A percentile compares a stretch with the other conserved stretches of the same genome.
Evolutionary conservation across 1,140 invertebrate genomes (phyloP).

Genomic region (Heliothis virescens): DNA sequence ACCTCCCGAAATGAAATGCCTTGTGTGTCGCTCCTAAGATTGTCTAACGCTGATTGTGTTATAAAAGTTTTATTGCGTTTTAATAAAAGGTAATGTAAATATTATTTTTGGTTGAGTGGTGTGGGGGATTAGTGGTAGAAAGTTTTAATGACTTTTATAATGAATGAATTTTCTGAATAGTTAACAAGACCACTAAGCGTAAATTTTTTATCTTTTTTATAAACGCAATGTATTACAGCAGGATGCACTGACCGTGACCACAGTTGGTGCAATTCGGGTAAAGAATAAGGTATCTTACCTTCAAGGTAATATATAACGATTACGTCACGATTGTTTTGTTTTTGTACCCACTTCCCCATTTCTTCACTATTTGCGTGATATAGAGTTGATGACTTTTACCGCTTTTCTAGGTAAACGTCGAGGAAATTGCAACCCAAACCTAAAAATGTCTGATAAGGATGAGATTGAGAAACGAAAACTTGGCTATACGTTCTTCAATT

Average conservation of each 20-base stretch:
- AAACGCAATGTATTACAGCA: too few relatives aligned
- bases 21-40: slow-evolving; percentile 59
- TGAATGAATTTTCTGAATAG: neutral
- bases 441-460: neutral
- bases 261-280: too few relatives aligned
- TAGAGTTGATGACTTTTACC: too few relatives aligned
- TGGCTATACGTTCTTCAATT: slow-evolving; percentile 43
- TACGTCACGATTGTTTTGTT: too few relatives aligned
- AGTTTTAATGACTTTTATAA: neutral
- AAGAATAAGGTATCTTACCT: too few relatives aligned
- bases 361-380: too few relatives aligned
- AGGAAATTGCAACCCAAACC: neutral
- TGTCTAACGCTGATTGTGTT: slow-evolving; percentile 59
- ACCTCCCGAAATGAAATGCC: slow-evolving; percentile 66
- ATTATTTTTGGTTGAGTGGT: neutral
- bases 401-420: too few relatives aligned
- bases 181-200: too few relatives aligned
- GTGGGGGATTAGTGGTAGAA: neutral
- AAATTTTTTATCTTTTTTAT: too few relatives aligned
- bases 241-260: too few relatives aligned
- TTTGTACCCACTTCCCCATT: too few relatives aligned
- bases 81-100: slow-evolving; percentile 41
- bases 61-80: slow-evolving; percentile 58
- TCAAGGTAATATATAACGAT: too few relatives aligned
- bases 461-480: slow-evolving; percentile 15